Base-by-base conservation (phyloP, 2,888 invertebrate genomes). In the Prosopocoilus inquinatus region DNA sequence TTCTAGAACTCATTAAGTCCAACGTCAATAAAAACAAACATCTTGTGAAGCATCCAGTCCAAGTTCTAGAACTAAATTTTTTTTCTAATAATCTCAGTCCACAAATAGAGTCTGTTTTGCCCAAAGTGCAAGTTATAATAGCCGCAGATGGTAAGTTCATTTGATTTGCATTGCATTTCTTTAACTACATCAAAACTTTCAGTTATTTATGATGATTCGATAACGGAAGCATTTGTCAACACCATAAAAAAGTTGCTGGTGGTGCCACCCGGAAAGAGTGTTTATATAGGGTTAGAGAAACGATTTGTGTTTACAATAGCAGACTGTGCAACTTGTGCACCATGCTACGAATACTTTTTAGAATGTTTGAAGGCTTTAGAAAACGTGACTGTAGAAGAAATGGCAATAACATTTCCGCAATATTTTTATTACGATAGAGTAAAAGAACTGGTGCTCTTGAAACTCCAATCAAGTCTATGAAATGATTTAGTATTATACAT, bases 301-400 rank as follows among this genome's bases (percentile, higher is more conserved):
- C 86, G 94, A 49, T 94, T 86, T 73, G 93, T 94, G 5, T 94
- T 94, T 70, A 92, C 92, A 0, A 74, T 90, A 61, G 83, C 85
- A 9, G 90, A 93, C 67, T 81, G 90, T 73, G 91, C 92, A 59
- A 84, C 88, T 0, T 86, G 87, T n/a, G 92, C 94, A 1, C 93
- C 93, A 0, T 92, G 92, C 78, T 94, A 90, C 69, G 92, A 92
- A 69, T 87, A 90, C 78, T 93, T 93, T 77, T 76, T 90, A 1
- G 80, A 82, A 33, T 78, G 85, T 57, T 67, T 88, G 9, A 78
- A 82, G 53, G 79, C 80, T 64, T 76, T 84, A 5, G 78, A 80
- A 55, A 76, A 77, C 16, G 83, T 90, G 84, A 78, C 70, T 8
- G 78, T 87, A 16, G 81, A 86, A 69, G 81, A 86, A 67, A 68